Conservation (phyloP, 2,888 invertebrate species). For the Drosophila subsilvestris region DNA sequence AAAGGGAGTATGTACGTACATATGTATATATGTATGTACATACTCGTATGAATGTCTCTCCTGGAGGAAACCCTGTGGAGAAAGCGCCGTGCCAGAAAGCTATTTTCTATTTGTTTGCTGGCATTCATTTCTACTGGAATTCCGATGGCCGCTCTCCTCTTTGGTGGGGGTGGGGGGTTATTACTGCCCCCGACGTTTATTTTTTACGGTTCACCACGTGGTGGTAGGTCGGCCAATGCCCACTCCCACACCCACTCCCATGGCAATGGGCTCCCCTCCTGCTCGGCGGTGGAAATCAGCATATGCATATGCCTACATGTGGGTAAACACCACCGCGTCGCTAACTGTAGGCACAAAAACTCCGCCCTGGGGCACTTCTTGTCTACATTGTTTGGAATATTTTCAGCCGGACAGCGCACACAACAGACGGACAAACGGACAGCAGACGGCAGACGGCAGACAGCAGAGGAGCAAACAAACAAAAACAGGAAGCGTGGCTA, state of each 20-base stretch:
- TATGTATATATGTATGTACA: too few relatives aligned
- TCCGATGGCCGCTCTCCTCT: conserved; percentile 20
- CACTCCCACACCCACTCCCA: conserved; percentile 42
- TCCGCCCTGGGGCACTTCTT: conserved; percentile 67
- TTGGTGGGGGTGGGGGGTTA: conserved; percentile 2
- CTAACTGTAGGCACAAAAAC: conserved; percentile 67
- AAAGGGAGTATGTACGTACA: background rate
- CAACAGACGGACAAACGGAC: conserved; percentile 15
- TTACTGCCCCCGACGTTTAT: conserved; percentile 6
- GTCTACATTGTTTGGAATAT: conserved; percentile 64
- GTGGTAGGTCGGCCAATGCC: conserved; percentile 10
- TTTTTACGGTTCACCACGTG: conserved; percentile 70
- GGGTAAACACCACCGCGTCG: conserved; percentile 82
- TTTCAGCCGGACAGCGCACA: conserved; percentile 25
- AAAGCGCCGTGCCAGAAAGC: conserved; percentile 15
- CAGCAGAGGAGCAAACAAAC: conserved; percentile 62
- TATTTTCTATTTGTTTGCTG: conserved; percentile 44
- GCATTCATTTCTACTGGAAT: conserved; percentile 37
- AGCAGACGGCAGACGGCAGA: conserved; percentile 7
- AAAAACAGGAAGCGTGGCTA: conserved; percentile 80
- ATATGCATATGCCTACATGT: conserved; percentile 80
- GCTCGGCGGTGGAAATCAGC: conserved; percentile 71
- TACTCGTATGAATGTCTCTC: conserved; percentile 7
- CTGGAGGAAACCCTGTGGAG: conserved; percentile 6
- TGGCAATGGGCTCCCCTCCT: conserved; percentile 18